Conservation (phyloP, 2,797 vertebrate genomes). For the Chaenodraco wilsoni region DNA sequence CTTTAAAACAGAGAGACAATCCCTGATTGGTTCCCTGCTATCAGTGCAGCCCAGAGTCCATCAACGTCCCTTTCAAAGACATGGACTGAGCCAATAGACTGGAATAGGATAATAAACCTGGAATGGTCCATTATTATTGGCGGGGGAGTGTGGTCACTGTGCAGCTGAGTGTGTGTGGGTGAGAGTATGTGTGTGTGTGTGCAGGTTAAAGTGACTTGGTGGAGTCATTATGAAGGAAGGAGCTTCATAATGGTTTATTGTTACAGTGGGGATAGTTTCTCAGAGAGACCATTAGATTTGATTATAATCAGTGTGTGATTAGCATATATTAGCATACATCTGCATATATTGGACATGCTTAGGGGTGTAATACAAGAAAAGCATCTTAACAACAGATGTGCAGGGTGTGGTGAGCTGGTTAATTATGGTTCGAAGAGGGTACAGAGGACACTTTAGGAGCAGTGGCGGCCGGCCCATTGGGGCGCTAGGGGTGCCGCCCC, state of each 20-base stretch:
- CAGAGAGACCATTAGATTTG: slow-evolving; percentile 29
- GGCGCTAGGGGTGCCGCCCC: too few species aligned
- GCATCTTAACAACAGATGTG: slow-evolving; percentile 58
- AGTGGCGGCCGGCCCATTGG: too few species aligned
- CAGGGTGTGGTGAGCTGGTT: slow-evolving; percentile 19
- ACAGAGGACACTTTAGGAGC: background rate
- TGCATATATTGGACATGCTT: slow-evolving; percentile 42
- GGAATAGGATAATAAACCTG: slow-evolving; percentile 8
- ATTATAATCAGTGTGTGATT: slow-evolving; percentile 66
- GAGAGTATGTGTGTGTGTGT: slow-evolving; percentile 28
- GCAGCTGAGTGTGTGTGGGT: slow-evolving; percentile 32
- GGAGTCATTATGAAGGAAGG: slow-evolving; percentile 15
- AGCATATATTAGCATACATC: slow-evolving; percentile 67
- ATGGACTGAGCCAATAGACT: background rate
- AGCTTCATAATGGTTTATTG: slow-evolving; percentile 27
- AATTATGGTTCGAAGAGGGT: slow-evolving; percentile 1
- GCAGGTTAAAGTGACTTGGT: slow-evolving; percentile 11
- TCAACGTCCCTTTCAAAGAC: slow-evolving; percentile 20
- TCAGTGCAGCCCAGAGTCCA: slow-evolving; percentile 13
- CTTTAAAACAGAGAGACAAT: background rate
- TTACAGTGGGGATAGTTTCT: slow-evolving; percentile 42
- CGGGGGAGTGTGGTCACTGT: background rate
- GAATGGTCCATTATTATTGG: slow-evolving; percentile 20
- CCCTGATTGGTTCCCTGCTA: background rate
- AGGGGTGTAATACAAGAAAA: slow-evolving; percentile 18